These are phyloP conservation scores for Cotesia congregata DNA, from an alignment of 2,888 invertebrate genomes.

Conservation along the genomic window DNA sequence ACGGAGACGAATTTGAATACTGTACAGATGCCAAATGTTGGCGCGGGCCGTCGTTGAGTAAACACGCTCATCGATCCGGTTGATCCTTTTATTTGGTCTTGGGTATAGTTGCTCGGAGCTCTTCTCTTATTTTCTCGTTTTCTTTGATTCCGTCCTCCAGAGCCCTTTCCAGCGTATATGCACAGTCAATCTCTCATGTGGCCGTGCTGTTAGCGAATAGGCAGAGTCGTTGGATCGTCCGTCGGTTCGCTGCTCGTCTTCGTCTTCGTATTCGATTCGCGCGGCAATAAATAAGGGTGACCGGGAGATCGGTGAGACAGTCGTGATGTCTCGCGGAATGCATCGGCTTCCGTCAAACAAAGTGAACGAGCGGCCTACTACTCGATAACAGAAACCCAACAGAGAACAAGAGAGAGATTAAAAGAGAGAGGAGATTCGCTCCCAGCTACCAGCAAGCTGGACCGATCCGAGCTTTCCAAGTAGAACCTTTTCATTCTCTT, in stretches of 20 bases:
- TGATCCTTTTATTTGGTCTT: slow-evolving; percentile 9
- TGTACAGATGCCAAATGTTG: slow-evolving; percentile 62
- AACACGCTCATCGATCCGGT: slow-evolving; percentile 36
- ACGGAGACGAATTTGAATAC: slow-evolving; percentile 63
- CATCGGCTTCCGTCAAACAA: slow-evolving; percentile 68
- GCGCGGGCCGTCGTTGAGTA: slow-evolving; percentile 44
- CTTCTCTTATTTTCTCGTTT: background rate
- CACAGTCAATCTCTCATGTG: background rate
- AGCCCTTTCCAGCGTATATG: background rate
- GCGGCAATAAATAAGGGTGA: slow-evolving; percentile 66
- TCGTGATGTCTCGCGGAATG: slow-evolving; percentile 66
- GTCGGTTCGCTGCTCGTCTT: slow-evolving; percentile 32
- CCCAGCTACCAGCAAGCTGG: background rate
- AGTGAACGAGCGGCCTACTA: slow-evolving; percentile 47
- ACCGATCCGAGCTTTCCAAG: slow-evolving; percentile 55
- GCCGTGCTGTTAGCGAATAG: background rate
- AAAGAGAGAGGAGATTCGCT: background rate
- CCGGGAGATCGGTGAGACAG: slow-evolving; percentile 61
- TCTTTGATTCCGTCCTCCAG: too few species aligned
- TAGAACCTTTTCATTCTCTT: background rate
- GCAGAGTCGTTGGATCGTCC: background rate
- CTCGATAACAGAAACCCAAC: slow-evolving; percentile 39
- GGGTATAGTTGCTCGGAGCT: background rate
- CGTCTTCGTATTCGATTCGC: slow-evolving; percentile 54
- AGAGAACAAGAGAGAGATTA: slow-evolving; percentile 14